Base-by-base conservation (phyloP, 2,113 vertebrate species). In the Callocephalon fimbriatum region DNA sequence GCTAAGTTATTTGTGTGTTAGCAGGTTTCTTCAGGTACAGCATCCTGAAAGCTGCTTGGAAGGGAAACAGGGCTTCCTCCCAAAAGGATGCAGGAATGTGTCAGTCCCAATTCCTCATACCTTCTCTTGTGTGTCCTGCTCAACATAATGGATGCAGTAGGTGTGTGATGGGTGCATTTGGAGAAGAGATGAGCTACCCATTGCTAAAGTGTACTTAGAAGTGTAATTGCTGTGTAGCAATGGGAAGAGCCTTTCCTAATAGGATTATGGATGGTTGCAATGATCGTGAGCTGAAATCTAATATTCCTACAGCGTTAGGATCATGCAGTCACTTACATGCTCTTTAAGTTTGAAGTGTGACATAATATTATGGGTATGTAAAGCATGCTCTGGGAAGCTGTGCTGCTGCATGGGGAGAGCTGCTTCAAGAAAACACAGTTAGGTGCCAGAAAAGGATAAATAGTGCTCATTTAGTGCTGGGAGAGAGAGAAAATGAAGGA, bases 41-140 rank as follows among this genome's bases (percentile, higher is more conserved):
- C 37, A 38, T 56, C 21, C 32, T 77, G 29, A 35, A 26, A 63
- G 31, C 23, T 79, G 45, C 47, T 26, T 38, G n/a, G 53, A 27
- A 80, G 31, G 47, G 62, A 47, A 89, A 20, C 10, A 17, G 29
- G 20, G 32, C 26, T 63, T 75, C n/a, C 22, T 71, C 3, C 13
- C 12, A 3, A 35, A 44, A 35, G 68, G 32, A 27, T 25, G 7
- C 16, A 44, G 40, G 50, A 44, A 29, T 16, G 22, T 80, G 31
- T 37, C 17, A 7, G 4, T 77, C 40, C 17, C 18, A 8, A 35
- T 67, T 42, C 42, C 48, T 88, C 29, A 4, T 17, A 40, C 15
- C 29, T 77, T 68, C 44, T 76, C 1, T 0, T 51, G 32, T 14
- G 3, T 5, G 17, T 51, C 1, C 1, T 54, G 8, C 61, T 75